These are phyloP conservation scores for Drosophila mojavensis DNA, from an alignment of 1,140 invertebrate species.

Conservation along the genomic window DNA sequence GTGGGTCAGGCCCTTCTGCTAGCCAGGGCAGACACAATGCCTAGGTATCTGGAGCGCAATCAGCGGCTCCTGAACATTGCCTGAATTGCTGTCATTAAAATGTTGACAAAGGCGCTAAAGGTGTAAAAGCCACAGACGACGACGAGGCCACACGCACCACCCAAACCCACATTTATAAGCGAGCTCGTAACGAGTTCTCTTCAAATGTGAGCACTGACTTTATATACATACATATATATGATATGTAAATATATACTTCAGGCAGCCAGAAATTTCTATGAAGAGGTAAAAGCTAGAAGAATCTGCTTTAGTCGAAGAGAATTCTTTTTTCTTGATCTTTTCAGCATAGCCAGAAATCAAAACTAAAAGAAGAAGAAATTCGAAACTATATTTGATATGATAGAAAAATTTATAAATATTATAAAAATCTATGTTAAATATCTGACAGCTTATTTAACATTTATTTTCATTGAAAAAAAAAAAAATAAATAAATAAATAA, in stretches of 20 bases:
- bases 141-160: neutral
- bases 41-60: constrained; percentile 67
- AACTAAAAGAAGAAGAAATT: too few relatives aligned
- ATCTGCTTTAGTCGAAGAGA: too few relatives aligned
- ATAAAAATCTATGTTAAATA: too few relatives aligned
- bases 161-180: constrained; percentile 4
- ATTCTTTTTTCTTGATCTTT: too few relatives aligned
- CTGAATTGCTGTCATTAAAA: constrained; percentile 83
- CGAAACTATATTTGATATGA: too few relatives aligned
- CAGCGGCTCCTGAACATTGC: constrained; percentile 57
- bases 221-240: too few relatives aligned
- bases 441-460: neutral
- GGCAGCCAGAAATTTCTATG: too few relatives aligned
- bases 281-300: too few relatives aligned
- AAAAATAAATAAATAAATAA: too few relatives aligned
- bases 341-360: too few relatives aligned
- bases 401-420: neutral
- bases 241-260: neutral
- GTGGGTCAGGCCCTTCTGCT: constrained; percentile 6
- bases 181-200: constrained; percentile 67
- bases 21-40: constrained; percentile 60
- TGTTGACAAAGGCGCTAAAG: constrained; percentile 82
- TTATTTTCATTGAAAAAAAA: neutral
- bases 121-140: constrained; percentile 63
- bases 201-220: constrained; percentile 54